Base-by-base conservation (phyloP, 2,113 vertebrate genomes). In the Albula goreensis region DNA sequence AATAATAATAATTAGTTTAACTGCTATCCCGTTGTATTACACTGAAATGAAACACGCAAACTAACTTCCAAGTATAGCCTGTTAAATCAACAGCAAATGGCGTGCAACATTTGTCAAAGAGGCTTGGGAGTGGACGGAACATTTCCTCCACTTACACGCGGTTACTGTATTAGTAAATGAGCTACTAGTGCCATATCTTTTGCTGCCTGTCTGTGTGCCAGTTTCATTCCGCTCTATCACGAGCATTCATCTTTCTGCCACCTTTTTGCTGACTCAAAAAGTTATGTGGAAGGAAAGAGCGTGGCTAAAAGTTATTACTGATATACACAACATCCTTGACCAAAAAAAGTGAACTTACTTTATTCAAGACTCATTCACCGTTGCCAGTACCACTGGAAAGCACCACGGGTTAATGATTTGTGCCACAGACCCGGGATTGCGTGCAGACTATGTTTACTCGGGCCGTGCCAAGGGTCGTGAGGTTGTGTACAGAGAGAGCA, bases 401-500 rank as follows among this genome's bases (percentile, higher is more conserved):
- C 90, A 87, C 89, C 90, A 51, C 83, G 92, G 90, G 93, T 95
- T 95, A 96, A 95, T 94, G 91, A 95, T 96, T 80, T 94, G 93
- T 92, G 93, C 86, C 85, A 85, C 52, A 83, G 84, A 17, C 88
- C 78, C 74, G 85, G 70, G 93, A 85, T 94, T 93, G 94, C 94
- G 94, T 96, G 95, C 95, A 95, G 94, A 96, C 95, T 90, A 87
- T 96, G 94, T 96, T 95, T 96, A 93, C 93, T 93, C 88, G 89
- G 90, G 85, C 92, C 90, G 91, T 94, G 94, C 93, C 93, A 94
- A 94, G 94, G 94, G 94, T 95, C 94, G 91, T 85, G 80, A 92
- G 93, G 93, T 92, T 94, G 92, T 93, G 93, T 93, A 93, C 92
- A 93, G 90, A 93, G 91, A 92, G 93, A 93, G 90, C 88, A 87